A percentile compares a stretch with the other conserved stretches of the same genome.
phyloP scores from a whole-genome alignment of 1,140 invertebrate species.

The Drosophila tani region DNA sequence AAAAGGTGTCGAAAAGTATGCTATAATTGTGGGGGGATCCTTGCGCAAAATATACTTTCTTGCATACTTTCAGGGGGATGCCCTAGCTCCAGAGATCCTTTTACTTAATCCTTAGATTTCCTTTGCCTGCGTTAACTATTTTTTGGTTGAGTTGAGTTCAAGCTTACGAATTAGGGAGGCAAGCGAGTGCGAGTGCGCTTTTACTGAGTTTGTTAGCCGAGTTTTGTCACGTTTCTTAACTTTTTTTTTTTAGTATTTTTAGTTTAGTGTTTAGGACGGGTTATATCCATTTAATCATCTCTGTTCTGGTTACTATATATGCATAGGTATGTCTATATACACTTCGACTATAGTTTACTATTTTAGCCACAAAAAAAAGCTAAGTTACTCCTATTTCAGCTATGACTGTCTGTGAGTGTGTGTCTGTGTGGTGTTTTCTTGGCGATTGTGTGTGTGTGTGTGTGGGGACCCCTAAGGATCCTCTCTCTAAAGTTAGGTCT shows the following conservation, averaged over 20 bases:
- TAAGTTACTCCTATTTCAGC: constrained; percentile 25
- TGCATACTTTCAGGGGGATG: not conserved
- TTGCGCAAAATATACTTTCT: constrained; percentile 6
- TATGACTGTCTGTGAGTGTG: constrained; percentile 11
- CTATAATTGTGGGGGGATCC: not conserved
- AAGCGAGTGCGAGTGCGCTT: constrained; percentile 43
- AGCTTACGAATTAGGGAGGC: constrained; percentile 30
- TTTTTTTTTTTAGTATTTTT: not conserved
- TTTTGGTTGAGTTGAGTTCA: constrained; percentile 16
- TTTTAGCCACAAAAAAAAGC: constrained; percentile 10
- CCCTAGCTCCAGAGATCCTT: not conserved
- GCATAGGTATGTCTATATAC: not conserved
- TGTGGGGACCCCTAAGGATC: constrained; percentile 10
- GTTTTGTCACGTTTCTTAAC: not conserved
- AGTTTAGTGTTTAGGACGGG: constrained; percentile 38
- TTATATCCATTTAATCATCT: constrained; percentile 38
- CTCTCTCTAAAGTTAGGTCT: constrained; percentile 23
- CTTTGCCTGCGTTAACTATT: constrained; percentile 31
- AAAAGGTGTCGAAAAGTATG: constrained; percentile 7
- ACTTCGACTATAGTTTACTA: constrained; percentile 9
- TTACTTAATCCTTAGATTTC: not conserved
- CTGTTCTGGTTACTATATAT: constrained; percentile 6
- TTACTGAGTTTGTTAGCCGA: constrained; percentile 5
- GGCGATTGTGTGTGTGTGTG: constrained; percentile 2
- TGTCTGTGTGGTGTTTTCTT: not conserved